A percentile compares a stretch with the other conserved stretches of the same genome.
phyloP scores from a whole-genome alignment of 2,888 invertebrate species.

The Heliconius cydno region DNA sequence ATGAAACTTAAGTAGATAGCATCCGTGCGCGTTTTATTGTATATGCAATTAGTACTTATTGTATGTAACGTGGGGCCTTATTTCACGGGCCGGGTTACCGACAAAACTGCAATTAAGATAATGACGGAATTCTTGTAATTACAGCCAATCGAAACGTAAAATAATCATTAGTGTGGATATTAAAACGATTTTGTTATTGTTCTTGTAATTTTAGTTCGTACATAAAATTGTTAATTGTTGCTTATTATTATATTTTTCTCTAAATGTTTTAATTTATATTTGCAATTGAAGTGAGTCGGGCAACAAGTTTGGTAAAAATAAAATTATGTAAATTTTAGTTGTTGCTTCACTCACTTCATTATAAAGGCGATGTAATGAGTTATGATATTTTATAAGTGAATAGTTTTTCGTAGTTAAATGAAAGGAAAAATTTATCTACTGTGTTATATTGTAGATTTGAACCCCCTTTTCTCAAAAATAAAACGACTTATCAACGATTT shows the following conservation, averaged over 20 bases:
- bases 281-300: neutral
- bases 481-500: no score
- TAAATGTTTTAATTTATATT: constrained; percentile 2
- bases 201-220: neutral
- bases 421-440: no score
- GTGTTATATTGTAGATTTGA: no score
- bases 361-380: no score
- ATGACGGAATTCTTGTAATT: constrained; percentile 64
- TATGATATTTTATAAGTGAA: no score
- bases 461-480: no score
- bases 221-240: neutral
- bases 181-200: constrained; percentile 22
- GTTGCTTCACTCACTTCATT: no score
- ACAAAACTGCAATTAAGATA: constrained; percentile 63
- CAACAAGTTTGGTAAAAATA: no score
- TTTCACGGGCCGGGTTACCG: constrained; percentile 63
- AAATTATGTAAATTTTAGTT: no score
- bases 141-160: constrained; percentile 46
- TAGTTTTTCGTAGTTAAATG: no score
- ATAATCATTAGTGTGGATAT: constrained; percentile 42
- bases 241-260: neutral
- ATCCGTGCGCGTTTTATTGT: constrained; percentile 67
- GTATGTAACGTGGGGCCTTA: constrained; percentile 60
- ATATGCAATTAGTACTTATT: constrained; percentile 73
- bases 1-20: constrained; percentile 76